Evolutionary conservation across 2,888 invertebrate genomes (phyloP), one percentile per base, ranked within the genome.

Genomic region (Calliopum simillimum): DNA sequence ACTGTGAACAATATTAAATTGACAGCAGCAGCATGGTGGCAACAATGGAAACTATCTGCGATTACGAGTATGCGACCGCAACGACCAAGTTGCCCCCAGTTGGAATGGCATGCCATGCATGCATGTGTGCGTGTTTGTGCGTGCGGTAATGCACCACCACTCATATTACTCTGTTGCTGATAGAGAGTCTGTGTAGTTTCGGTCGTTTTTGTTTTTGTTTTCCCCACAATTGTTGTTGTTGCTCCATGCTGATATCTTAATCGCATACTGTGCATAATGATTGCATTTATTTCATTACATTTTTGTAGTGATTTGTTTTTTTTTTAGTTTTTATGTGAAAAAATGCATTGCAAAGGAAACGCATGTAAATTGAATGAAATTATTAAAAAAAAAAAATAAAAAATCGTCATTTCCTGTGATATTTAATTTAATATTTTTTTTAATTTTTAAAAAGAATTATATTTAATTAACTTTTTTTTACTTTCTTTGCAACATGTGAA

Each of bases 391-490:
- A n/a, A n/a, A n/a, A n/a, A n/a, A n/a, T n/a, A n/a, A n/a, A n/a
- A 64, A 64, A 53, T 53, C 21, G 64, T 51, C 64, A 33, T 33
- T 64, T 64, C 64, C 64, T 64, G 64, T 64, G 43, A 33, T 41
- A 8, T 33, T 33, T 33, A 33, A 33, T 33, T 51, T 63, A 16
- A 14, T 12, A 23, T 62, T 56, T 23, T 56, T 56, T 53, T 19
- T 4, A 1, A 6, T n/a, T 56, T 56, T 21, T 23, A 25, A 25
- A 8, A 21, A 56, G 6, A 25, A 21, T 56, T 56, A 25, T 23
- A 25, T 25, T 16, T 33, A 1, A 33, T 33, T 33, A 33, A 33
- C 8, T 8, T 33, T 8, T 33, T 8, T 33, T 8, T 33, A 6
- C 4, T 1, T 33, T 33, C 8, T 33, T 1, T 33, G 8, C 8